Base-by-base conservation (phyloP, 1,140 invertebrate species). In the Hycleus cichorii region DNA sequence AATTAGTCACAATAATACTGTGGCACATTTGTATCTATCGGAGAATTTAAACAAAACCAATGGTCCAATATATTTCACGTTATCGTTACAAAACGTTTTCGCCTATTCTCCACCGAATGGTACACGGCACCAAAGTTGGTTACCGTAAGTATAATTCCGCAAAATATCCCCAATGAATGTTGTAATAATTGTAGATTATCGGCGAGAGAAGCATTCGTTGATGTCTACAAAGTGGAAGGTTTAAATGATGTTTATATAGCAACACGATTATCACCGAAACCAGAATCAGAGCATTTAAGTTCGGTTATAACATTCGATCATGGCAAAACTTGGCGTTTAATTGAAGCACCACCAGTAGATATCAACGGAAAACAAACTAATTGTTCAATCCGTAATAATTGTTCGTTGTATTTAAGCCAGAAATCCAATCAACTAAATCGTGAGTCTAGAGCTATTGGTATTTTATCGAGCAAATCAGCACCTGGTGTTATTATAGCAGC, bases 241-340 rank as follows among this genome's bases (percentile, higher is more conserved):
- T 71, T 96, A 9, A 78, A 84, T 26, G 93, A 92, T 4, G 88
- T 95, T 51, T 95, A 93, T 72, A 93, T 95, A 59, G 92, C 90
- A 1, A 93, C 90, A 0, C 86, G 89, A 70, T 81, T 93, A 0
- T 67, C 69, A 40, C 46, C 60, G 5, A 81, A 80, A 65, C 76
- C 75, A 3, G 81, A 80, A 8, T 84, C 86, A 0, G 87, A 91
- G 62, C 80, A 91, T 72, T 71, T 93, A 26, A 74, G 82, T 0
- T 90, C 90, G 0, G 69, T 91, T n/a, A 93, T 96, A 40, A 90
- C 90, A 0, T 95, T 85, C 73, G 89, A 95, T 75, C 89, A 91
- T 66, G 92, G 92, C 32, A 82, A 80, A n/a, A 83, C 84, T 0
- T 95, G 93, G 92, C 80, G 77, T 3, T 75, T 76, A 1, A 81